Conservation (phyloP, 2,888 invertebrate genomes). For the Hirtodrosophila cameraria region DNA sequence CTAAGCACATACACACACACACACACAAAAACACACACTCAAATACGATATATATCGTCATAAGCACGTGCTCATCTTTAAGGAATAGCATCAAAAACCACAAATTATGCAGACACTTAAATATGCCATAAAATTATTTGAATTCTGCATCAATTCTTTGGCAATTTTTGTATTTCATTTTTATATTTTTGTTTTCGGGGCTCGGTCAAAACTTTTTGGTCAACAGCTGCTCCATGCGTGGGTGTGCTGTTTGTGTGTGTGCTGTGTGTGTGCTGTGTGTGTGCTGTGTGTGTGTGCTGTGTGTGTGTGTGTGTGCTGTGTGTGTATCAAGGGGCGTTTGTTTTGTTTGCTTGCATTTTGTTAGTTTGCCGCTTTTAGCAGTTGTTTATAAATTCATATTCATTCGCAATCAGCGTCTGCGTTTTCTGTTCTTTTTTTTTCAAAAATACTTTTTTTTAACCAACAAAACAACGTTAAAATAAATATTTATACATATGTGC, state of each 20-base stretch:
- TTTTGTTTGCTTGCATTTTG: slow-evolving; percentile 27
- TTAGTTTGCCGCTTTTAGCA: slow-evolving; percentile 37
- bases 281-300: slow-evolving; percentile 6
- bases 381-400: slow-evolving; percentile 54
- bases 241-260: background rate
- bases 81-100: background rate
- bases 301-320: background rate
- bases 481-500: slow-evolving; percentile 1
- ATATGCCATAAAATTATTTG: slow-evolving; percentile 70
- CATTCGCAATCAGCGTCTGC: slow-evolving; percentile 49
- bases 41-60: slow-evolving; percentile 13
- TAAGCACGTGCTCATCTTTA: slow-evolving; percentile 35
- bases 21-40: too few relatives aligned
- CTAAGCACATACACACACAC: background rate
- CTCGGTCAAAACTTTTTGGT: slow-evolving; percentile 33
- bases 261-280: background rate
- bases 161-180: slow-evolving; percentile 16
- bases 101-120: slow-evolving; percentile 73
- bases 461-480: background rate
- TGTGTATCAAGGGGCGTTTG: slow-evolving; percentile 20
- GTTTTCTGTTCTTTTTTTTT: background rate
- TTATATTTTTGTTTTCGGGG: slow-evolving; percentile 6
- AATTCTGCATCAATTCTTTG: slow-evolving; percentile 51
- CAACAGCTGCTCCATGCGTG: slow-evolving; percentile 18
- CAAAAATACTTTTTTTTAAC: background rate